Evolutionary conservation across 2,113 vertebrate species (phyloP).

Genomic region (Cottus gobio): DNA sequence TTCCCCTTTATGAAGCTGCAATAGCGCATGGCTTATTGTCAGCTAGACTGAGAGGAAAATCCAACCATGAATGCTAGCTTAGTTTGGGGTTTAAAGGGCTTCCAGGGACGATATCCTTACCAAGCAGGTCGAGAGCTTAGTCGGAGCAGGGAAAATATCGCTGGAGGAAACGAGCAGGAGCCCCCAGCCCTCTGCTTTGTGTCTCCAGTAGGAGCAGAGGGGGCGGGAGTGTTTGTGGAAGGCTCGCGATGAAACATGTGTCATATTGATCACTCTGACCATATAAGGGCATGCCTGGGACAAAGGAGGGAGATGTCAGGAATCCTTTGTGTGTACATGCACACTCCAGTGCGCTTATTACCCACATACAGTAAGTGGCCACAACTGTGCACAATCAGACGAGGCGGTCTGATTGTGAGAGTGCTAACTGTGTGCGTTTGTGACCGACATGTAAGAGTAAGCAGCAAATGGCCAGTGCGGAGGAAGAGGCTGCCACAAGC

Average conservation of each 20-base stretch:
- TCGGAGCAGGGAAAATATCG: slow-evolving; percentile 1
- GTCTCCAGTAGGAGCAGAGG: slow-evolving; percentile 53
- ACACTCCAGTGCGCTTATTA: background rate
- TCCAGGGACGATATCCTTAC: slow-evolving; percentile 47
- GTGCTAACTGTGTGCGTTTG: slow-evolving; percentile 14
- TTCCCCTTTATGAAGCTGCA: slow-evolving; percentile 41
- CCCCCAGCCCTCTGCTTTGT: slow-evolving; percentile 65
- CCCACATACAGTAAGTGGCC: slow-evolving; percentile 14
- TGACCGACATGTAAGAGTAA: slow-evolving; percentile 56
- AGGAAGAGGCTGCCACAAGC: slow-evolving; percentile 34
- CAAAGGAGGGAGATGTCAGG: slow-evolving; percentile 59
- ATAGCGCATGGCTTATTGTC: slow-evolving; percentile 54
- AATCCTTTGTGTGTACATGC: slow-evolving; percentile 43
- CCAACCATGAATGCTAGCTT: slow-evolving; percentile 61
- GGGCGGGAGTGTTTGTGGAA: slow-evolving; percentile 69
- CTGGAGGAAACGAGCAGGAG: slow-evolving; percentile 20
- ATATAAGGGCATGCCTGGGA: slow-evolving; percentile 76
- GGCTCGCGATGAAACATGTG: slow-evolving; percentile 72
- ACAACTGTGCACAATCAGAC: slow-evolving; percentile 3
- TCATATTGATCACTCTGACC: slow-evolving; percentile 76
- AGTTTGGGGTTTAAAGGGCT: slow-evolving; percentile 63
- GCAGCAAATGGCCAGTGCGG: slow-evolving; percentile 42
- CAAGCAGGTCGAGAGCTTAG: slow-evolving; percentile 58
- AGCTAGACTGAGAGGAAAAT: slow-evolving; percentile 67
- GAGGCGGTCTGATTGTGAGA: slow-evolving; percentile 4